These are phyloP conservation scores for Plebejus melissa DNA, from an alignment of 2,888 invertebrate genomes.

Conservation along the genomic window DNA sequence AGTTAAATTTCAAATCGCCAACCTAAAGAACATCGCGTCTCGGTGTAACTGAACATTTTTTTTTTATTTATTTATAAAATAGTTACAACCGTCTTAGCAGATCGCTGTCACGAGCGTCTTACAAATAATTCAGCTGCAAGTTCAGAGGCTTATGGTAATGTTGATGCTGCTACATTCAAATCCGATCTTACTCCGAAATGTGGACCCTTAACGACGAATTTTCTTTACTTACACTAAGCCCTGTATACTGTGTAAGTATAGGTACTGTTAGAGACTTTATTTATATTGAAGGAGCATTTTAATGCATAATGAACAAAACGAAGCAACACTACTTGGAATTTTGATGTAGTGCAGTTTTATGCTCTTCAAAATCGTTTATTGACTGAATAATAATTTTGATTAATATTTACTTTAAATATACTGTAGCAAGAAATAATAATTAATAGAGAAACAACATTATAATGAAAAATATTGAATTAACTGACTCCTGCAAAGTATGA, in stretches of 20 bases:
- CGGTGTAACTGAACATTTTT: background rate
- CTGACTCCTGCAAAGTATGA: too few relatives aligned
- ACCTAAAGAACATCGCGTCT: background rate
- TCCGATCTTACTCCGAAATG: conserved; percentile 53
- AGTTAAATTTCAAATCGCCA: too few relatives aligned
- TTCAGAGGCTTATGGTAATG: conserved; percentile 73
- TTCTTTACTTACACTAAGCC: conserved; percentile 39
- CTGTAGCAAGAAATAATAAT: too few relatives aligned
- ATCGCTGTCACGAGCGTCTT: conserved; percentile 45
- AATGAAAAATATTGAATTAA: too few relatives aligned
- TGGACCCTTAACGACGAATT: conserved; percentile 43
- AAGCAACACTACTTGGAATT: background rate
- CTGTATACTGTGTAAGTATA: background rate
- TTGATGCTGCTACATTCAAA: conserved; percentile 66
- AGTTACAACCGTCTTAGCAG: conserved; percentile 31
- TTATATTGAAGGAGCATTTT: background rate
- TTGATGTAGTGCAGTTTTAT: too few relatives aligned
- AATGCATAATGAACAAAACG: background rate
- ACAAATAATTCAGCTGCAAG: conserved; percentile 64
- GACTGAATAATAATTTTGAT: too few relatives aligned
- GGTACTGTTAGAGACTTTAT: background rate
- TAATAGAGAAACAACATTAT: too few relatives aligned
- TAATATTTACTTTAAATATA: too few relatives aligned
- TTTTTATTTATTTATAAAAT: background rate
- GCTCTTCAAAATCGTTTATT: too few relatives aligned